Evolutionary conservation across 2,888 invertebrate species (phyloP).

Genomic region (Tetranychus piercei): DNA sequence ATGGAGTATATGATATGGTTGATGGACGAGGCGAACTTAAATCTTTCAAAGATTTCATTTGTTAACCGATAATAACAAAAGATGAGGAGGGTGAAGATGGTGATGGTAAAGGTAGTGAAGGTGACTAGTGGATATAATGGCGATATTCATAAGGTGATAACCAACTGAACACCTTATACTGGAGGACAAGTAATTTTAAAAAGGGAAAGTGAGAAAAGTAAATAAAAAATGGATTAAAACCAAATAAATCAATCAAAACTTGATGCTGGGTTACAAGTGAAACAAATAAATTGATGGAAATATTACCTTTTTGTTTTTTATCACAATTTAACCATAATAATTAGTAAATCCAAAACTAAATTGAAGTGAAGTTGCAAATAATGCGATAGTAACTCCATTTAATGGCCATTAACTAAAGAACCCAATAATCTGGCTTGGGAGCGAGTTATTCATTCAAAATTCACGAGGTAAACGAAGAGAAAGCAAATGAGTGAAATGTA

Average conservation of each 20-base stretch:
- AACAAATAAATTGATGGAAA: not conserved
- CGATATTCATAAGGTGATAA: not conserved
- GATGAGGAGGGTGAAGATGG: conserved; percentile 1
- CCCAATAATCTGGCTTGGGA: too few species aligned
- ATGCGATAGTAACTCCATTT: not conserved
- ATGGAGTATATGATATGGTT: not conserved
- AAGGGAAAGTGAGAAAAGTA: not conserved
- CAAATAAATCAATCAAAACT: not conserved
- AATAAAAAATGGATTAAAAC: not conserved
- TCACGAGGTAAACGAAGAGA: too few species aligned
- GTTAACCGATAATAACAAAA: not conserved
- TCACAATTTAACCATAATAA: not conserved
- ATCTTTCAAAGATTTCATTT: not conserved
- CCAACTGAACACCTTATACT: not conserved
- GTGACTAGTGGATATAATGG: not conserved
- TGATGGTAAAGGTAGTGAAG: not conserved
- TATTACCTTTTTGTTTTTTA: not conserved
- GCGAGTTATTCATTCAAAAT: too few species aligned
- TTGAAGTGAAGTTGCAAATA: not conserved
- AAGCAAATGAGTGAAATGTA: too few species aligned
- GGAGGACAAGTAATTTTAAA: not conserved
- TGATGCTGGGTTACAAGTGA: not conserved
- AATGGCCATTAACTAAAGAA: not conserved
- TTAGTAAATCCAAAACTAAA: not conserved
- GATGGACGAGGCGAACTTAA: not conserved